Conservation (phyloP, 1,140 invertebrate genomes). For the Drosophila gunungcola region DNA sequence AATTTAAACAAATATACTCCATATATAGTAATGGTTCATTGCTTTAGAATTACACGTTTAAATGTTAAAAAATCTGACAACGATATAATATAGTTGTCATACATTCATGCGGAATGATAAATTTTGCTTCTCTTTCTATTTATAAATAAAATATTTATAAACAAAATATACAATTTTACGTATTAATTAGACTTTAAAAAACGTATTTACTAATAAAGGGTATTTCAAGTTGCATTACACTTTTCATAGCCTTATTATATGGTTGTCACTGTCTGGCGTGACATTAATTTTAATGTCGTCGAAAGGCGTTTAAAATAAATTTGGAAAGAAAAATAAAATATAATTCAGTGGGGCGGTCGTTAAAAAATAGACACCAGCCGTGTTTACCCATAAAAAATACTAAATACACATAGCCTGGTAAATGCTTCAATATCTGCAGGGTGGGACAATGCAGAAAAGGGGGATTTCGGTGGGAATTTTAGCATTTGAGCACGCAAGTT, state of each 20-base stretch:
- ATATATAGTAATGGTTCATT: no score
- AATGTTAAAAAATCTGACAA: no score
- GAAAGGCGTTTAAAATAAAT: constrained; percentile 49
- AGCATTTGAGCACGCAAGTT: constrained; percentile 35
- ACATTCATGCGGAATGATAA: no score
- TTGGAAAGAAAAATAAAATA: constrained; percentile 39
- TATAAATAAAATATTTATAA: no score
- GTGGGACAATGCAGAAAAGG: constrained; percentile 3
- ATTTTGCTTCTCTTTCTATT: no score
- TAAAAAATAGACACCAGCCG: constrained; percentile 54
- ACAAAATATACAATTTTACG: neutral
- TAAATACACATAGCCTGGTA: constrained; percentile 11
- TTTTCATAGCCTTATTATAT: neutral
- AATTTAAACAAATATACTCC: no score
- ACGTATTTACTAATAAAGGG: neutral
- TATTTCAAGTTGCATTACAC: neutral
- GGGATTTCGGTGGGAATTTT: constrained; percentile 19
- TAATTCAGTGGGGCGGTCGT: constrained; percentile 36
- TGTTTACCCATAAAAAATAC: constrained; percentile 42
- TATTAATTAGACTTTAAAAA: neutral
- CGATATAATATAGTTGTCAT: no score
- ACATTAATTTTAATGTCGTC: constrained; percentile 51
- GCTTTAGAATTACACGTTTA: no score
- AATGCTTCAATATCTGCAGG: constrained; percentile 16
- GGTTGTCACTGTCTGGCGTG: constrained; percentile 5